Base-by-base conservation (phyloP, 2,113 vertebrate genomes). In the Podiceps cristatus region DNA sequence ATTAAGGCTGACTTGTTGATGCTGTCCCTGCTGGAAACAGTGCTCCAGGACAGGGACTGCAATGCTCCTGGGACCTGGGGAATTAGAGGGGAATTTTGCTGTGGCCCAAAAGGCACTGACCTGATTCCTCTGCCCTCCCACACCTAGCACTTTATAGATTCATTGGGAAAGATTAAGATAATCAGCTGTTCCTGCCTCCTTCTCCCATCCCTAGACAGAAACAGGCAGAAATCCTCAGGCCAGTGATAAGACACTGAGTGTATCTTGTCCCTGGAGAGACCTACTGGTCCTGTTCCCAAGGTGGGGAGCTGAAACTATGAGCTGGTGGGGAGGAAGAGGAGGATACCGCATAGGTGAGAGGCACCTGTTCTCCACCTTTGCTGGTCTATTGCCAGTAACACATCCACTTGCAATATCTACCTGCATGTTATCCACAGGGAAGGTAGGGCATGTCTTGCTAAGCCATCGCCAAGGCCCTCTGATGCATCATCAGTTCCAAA, bases 1-100 rank as follows among this genome's bases (percentile, higher is more conserved):
- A 97, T 98, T 90, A 95, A 67, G 31, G 47, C 75, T 67, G 64
- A 58, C 49, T 91, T 95, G 58, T 94, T 97, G 72, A 67, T 58
- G 31, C n/a, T 94, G 63, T 88, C 68, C 71, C 50, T 91, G 67
- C 31, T 96, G 81, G 75, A 95, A 96, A 81, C 1, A 25, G 49
- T 90, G 58, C 89, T 95, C 80, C 66, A 89, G 93, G 85, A 78
- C 44, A 81, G 40, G 4, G 53, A 7, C 45, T 84, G 50, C 1
- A 1, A 63, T 84, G 63, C 59, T 89, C 29, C 25, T 52, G 78
- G 62, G 56, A 90, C 71, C 60, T 60, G 53, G n/a, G 62, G 60
- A 90, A 63, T 75, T 45, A 44, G 19, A 33, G 52, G 91, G 42
- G 68, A 84, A n/a, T 90, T 90, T 86, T 59, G 15, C 62, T 74